phyloP scores from a whole-genome alignment of 2,113 vertebrate species.

The Meriones unguiculatus region DNA sequence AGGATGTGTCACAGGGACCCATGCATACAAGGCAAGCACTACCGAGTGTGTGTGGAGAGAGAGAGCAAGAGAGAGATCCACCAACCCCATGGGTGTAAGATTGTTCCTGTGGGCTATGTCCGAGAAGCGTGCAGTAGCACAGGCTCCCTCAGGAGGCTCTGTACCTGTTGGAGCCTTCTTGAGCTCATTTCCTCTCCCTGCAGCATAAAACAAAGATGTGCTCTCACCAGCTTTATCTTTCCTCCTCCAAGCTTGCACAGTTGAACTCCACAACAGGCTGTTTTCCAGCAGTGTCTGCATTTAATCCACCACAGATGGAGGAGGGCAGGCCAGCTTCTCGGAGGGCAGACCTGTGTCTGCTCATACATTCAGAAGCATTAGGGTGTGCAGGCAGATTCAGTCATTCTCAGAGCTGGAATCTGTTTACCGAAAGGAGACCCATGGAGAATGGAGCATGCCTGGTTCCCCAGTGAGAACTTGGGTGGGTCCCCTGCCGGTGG shows the following conservation, averaged over 20 bases:
- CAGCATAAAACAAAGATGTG: not conserved
- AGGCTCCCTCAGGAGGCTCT: not conserved
- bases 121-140: no score
- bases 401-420: slow-evolving; percentile 30
- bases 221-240: not conserved
- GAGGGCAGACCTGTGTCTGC: not conserved
- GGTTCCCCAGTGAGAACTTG: not conserved
- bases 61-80: not conserved
- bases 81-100: not conserved
- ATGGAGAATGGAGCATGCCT: not conserved
- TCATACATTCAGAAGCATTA: not conserved
- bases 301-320: not conserved
- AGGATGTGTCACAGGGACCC: not conserved
- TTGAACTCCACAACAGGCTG: not conserved
- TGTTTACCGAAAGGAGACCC: slow-evolving; percentile 4
- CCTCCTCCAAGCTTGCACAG: not conserved
- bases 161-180: not conserved
- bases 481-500: not conserved
- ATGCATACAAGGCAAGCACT: not conserved
- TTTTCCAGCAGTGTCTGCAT: not conserved
- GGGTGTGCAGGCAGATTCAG: not conserved
- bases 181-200: not conserved
- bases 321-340: not conserved
- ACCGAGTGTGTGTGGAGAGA: not conserved
- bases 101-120: not conserved